phyloP scores from a whole-genome alignment of 2,888 invertebrate genomes.

The Dascillus cervinus region DNA sequence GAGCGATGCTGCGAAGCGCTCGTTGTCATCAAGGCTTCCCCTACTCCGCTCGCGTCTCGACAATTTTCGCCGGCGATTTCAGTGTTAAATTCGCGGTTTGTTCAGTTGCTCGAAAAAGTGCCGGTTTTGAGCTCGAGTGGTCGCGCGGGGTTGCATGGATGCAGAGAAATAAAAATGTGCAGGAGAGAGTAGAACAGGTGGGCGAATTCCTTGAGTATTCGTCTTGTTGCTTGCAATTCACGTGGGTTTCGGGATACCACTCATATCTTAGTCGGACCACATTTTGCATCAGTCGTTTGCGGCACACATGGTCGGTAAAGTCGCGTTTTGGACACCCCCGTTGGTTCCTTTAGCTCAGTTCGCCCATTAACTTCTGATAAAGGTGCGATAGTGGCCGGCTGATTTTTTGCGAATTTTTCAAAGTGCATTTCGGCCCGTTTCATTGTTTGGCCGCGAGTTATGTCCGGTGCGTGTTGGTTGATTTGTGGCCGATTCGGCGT shows the following conservation, averaged over 20 bases:
- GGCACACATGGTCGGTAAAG: conserved; percentile 28
- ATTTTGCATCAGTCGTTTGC: conserved; percentile 28
- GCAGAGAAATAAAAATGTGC: too few relatives aligned
- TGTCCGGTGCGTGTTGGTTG: conserved; percentile 11
- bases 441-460: conserved; percentile 13
- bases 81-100: too few relatives aligned
- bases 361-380: conserved; percentile 6
- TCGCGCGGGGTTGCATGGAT: too few relatives aligned
- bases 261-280: conserved; percentile 28
- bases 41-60: too few relatives aligned
- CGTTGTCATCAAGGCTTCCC: too few relatives aligned
- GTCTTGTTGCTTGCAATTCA: conserved; percentile 33
- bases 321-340: conserved; percentile 14
- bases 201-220: conserved; percentile 33
- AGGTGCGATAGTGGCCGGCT: conserved; percentile 2
- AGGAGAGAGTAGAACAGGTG: conserved; percentile 33
- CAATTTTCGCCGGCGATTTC: too few relatives aligned
- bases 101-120: too few relatives aligned
- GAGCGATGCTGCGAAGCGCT: too few relatives aligned
- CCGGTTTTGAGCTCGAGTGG: too few relatives aligned
- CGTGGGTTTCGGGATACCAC: conserved; percentile 36
- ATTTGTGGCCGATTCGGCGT: conserved; percentile 16
- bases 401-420: conserved; percentile 14
- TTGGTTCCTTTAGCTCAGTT: too few relatives aligned
- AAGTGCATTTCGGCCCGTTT: conserved; percentile 17